Base-by-base conservation (phyloP, 2,797 vertebrate species). In the Semotilus atromaculatus region DNA sequence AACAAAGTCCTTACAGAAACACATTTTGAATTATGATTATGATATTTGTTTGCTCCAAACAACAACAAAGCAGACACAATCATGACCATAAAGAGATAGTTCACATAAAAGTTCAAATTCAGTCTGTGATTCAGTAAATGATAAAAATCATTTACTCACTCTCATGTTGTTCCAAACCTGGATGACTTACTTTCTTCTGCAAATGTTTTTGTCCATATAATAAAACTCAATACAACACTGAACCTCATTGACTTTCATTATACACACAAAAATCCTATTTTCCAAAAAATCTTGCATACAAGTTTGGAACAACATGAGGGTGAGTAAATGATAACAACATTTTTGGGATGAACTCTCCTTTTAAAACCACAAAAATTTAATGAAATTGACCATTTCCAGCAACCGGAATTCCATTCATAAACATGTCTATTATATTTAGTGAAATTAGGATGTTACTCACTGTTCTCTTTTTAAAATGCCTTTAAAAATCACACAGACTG, bases 21-120 rank as follows among this genome's bases (percentile, higher is more conserved):
- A 62, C 19, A 11, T 40, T 74, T 43, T 75, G 62, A 76, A 40
- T 75, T 34, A 75, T 53, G 1, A 75, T 83, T 23, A 48, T 48
- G 45, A 48, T 66, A 26, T 75, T 53, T 38, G 71, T 66, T 74
- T 75, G 72, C 3, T 66, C 16, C 23, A 64, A 48, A 31, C 19
- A n/a, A 62, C 26, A 82, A 73, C 34, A 48, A 62, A 82, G 7
- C 77, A 67, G 3, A 23, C 29, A 67, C 3, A 31, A 48, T 66
- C 18, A 45, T 7, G n/a, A 43, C 5, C 5, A 40, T 29, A 26
- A 55, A 40, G 48, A 10, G 55, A 21, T 14, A 62, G 38, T 40
- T 40, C n/a, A 21, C n/a, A 10, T 10, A 58, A 73, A 48, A 73
- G 31, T 11, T 1, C 1, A 72, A 29, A 72, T 29, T 72, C 14